A percentile compares a stretch with the other conserved stretches of the same genome.
Evolutionary conservation across 2,797 vertebrate genomes (phyloP).

Genomic region (Pseudomugil tenellus): DNA sequence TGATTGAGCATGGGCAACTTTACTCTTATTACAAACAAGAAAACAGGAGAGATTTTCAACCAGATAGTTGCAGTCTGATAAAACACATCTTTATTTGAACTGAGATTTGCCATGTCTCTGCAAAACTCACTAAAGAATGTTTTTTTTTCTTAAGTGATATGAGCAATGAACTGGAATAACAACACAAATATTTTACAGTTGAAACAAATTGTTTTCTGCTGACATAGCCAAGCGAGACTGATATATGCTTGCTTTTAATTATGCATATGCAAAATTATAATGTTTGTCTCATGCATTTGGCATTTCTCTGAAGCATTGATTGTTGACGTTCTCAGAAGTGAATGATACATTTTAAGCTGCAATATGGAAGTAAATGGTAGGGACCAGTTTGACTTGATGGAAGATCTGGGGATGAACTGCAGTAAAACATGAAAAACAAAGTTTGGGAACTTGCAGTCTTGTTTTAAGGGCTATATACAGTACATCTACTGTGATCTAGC

Average conservation of each 20-base stretch:
- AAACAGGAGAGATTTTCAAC: constrained; percentile 12
- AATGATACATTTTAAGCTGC: background rate
- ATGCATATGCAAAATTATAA: no score
- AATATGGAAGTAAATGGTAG: no score
- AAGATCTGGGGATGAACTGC: no score
- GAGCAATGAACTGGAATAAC: background rate
- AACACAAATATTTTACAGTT: no score
- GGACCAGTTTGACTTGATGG: no score
- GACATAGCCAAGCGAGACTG: no score
- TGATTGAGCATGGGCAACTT: constrained; percentile 52
- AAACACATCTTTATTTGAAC: constrained; percentile 12
- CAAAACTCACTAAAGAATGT: background rate
- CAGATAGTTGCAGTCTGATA: constrained; percentile 21
- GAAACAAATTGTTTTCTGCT: no score
- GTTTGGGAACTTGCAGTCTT: no score
- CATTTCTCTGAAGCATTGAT: background rate
- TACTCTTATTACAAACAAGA: constrained; percentile 18
- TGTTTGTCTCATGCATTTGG: background rate
- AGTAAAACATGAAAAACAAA: no score
- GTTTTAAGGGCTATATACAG: no score
- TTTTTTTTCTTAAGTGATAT: background rate
- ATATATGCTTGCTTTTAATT: no score
- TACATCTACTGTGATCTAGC: no score
- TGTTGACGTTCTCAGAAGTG: background rate
- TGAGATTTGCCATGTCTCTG: background rate